phyloP scores from a whole-genome alignment of 2,113 vertebrate species.

The Dermatemys mawii region DNA sequence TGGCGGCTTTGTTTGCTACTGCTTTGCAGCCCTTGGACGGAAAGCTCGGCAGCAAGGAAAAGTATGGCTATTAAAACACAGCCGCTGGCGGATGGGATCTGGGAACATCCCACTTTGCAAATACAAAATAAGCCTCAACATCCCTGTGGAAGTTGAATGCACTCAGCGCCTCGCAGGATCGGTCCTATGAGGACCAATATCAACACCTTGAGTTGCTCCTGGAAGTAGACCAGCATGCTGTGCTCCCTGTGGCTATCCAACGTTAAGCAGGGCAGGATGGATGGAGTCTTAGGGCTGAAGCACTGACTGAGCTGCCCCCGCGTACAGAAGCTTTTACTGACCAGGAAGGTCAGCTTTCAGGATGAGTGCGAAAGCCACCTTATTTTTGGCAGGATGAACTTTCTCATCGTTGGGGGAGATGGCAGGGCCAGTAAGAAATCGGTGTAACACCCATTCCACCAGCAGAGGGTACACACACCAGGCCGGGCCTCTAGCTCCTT shows the following conservation, averaged over 20 bases:
- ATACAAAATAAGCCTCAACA: not conserved
- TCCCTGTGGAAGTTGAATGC: not conserved
- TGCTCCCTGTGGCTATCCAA: not conserved
- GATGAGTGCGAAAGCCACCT: not conserved
- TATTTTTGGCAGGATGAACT: not conserved
- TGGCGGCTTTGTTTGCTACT: no score
- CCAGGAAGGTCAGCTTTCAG: not conserved
- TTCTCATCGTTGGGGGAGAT: not conserved
- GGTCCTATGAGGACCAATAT: no score
- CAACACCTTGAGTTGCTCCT: not conserved
- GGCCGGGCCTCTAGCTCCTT: not conserved
- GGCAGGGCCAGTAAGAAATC: not conserved
- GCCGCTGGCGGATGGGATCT: not conserved
- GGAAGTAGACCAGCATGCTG: not conserved
- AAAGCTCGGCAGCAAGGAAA: no score
- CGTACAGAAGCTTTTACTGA: not conserved
- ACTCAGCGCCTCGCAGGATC: not conserved
- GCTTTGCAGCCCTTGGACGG: no score
- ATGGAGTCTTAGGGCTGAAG: fast-evolving
- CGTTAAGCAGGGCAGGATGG: not conserved
- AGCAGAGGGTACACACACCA: not conserved
- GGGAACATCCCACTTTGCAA: not conserved
- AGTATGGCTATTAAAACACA: no score
- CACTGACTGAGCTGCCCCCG: not conserved
- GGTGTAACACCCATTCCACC: not conserved